Evolutionary conservation across 1,140 invertebrate genomes (phyloP), one percentile per base, ranked within the genome.

Genomic region (Macrocentrus cingulum): DNA sequence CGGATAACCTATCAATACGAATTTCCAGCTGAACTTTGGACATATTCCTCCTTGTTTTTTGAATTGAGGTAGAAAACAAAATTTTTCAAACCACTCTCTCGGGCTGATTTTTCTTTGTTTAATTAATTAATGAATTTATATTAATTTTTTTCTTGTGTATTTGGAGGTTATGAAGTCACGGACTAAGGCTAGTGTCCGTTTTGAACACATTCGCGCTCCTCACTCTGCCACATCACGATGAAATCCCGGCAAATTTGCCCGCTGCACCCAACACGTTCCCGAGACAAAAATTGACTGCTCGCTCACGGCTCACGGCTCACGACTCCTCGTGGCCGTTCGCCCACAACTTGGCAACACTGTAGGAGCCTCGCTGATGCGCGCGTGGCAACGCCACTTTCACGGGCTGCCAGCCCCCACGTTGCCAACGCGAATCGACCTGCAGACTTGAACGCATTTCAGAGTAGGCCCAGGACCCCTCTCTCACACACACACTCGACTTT

Each of bases 221-320:
- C 11, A 11, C 15, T 13, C 7, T 22, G 72, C 73, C 70, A 74
- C 66, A 74, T 72, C 71, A 74, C 66, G 16, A 16, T 8, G 7
- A 51, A 11, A 6, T 2, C 16, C n/a, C 32, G 32, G n/a, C 23
- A 11, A 1, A 51, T 36, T 18, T 41, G 11, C 15, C 2, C 39
- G 36, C 37, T 19, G 39, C 42, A 51, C 36, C 46, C 34, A 42
- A 63, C 63, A 60, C 65, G 64, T 59, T 59, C 61, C 65, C 65
- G 45, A 64, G 63, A 59, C 66, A 69, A 71, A 66, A 70, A 74
- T 67, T 69, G 67, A 75, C 69, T 72, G n/a, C n/a, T n/a, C n/a
- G n/a, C n/a, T n/a, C n/a, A n/a, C n/a, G 66, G 51, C 65, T 55
- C 60, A 23, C 37, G 52, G n/a, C 48, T 61, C 58, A 55, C 54